phyloP scores from a whole-genome alignment of 2,888 invertebrate genomes.

The Melinaea marsaeus region DNA sequence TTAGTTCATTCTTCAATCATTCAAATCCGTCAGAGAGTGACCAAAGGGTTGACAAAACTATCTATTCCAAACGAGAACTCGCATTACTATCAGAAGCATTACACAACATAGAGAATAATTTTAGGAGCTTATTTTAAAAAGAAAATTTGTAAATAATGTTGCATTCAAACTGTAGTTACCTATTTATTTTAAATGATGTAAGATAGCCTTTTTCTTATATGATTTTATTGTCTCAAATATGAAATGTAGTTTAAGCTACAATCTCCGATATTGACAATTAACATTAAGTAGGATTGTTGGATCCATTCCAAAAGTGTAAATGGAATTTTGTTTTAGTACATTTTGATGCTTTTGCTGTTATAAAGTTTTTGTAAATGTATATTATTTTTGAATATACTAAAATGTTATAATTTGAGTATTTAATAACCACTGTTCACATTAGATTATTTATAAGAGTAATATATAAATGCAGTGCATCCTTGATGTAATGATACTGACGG shows the following conservation, averaged over 20 bases:
- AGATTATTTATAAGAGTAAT: conserved; percentile 1
- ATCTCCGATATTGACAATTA: conserved; percentile 10
- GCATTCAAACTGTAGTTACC: conserved; percentile 31
- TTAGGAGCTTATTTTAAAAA: conserved; percentile 67
- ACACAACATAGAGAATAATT: conserved; percentile 65
- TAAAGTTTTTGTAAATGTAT: neutral
- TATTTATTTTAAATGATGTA: conserved; percentile 28
- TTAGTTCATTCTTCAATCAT: conserved; percentile 61
- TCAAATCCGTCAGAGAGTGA: conserved; percentile 34
- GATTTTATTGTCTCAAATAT: conserved; percentile 17
- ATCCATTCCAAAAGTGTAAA: too few relatives aligned
- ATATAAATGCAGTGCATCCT: neutral
- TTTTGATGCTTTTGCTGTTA: conserved; percentile 2
- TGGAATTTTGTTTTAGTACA: too few relatives aligned
- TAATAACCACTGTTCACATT: conserved; percentile 2
- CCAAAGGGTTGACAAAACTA: conserved; percentile 38
- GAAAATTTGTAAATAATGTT: conserved; percentile 23
- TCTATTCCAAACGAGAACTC: conserved; percentile 46
- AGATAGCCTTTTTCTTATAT: conserved; percentile 15
- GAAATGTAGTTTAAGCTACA: conserved; percentile 1
- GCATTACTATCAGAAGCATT: conserved; percentile 61
- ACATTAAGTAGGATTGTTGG: conserved; percentile 11
- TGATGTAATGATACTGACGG: too few relatives aligned
- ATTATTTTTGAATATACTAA: neutral
- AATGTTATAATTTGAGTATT: conserved; percentile 3